Evolutionary conservation across 2,888 invertebrate genomes (phyloP).

Genomic region (Elysia crispata): DNA sequence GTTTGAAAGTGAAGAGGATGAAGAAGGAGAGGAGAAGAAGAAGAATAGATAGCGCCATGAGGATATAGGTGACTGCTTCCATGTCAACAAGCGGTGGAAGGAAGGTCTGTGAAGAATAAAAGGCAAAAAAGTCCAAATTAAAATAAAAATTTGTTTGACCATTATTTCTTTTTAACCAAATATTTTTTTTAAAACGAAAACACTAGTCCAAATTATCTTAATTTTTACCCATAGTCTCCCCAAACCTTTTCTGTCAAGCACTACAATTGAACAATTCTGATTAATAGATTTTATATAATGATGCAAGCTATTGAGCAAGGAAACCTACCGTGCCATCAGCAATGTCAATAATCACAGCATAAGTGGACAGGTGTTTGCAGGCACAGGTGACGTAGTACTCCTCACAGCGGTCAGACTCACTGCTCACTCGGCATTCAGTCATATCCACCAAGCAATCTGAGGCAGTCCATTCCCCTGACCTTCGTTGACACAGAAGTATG

Average conservation of each 20-base stretch:
- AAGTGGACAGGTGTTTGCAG: conserved; percentile 93
- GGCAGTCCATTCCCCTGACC: conserved; percentile 87
- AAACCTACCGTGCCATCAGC: conserved; percentile 81
- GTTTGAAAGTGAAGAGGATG: conserved; percentile 85
- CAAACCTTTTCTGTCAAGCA: too few species aligned
- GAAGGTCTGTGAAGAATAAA: conserved; percentile 59
- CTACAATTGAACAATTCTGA: too few species aligned
- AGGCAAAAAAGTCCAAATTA: too few species aligned
- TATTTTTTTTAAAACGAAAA: too few species aligned
- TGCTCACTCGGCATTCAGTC: conserved; percentile 48
- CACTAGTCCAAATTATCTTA: too few species aligned
- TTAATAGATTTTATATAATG: neutral
- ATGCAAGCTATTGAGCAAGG: neutral
- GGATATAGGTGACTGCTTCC: conserved; percentile 86
- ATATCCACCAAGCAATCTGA: conserved; percentile 90
- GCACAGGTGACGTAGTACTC: conserved; percentile 87
- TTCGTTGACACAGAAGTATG: conserved; percentile 28
- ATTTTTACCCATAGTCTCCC: too few species aligned
- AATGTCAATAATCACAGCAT: conserved; percentile 91
- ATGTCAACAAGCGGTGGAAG: conserved; percentile 57
- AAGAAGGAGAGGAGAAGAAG: conserved; percentile 87
- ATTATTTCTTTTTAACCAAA: too few species aligned
- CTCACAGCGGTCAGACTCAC: conserved; percentile 51
- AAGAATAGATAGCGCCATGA: conserved; percentile 90
- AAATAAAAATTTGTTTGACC: too few species aligned